Evolutionary conservation across 1,140 invertebrate species (phyloP), one percentile per base, ranked within the genome.

Genomic region (Drosophila quadrilineata): DNA sequence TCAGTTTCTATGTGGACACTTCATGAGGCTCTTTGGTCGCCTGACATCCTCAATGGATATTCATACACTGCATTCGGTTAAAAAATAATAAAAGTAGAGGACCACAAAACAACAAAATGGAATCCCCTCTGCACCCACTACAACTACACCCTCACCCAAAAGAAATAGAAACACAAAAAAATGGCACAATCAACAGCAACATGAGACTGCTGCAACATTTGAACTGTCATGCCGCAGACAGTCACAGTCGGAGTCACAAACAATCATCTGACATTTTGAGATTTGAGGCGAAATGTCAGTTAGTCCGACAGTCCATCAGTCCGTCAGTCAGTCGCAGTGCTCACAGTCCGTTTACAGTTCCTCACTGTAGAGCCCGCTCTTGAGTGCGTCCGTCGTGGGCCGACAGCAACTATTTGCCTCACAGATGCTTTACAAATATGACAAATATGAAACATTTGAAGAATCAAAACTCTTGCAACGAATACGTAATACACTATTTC

Each of bases 241-340:
- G 19, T 50, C 40, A 50, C 33, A 52, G n/a, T 40, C 38, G 22
- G 28, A 26, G 4, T 43, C 45, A 59, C 31, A 64, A 41, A 48
- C 48, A 45, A 54, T 52, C 50, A 48, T 53, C 60, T 70, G 68
- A 69, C 75, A 75, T 82, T n/a, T 77, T 80, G 72, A 84, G 72
- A 76, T 80, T 85, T 85, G 79, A 85, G 73, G 59, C 71, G 67
- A 85, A 85, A 85, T 85, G 79, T 85, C 79, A 85, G 77, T 84
- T n/a, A n/a, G n/a, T n/a, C n/a, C n/a, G n/a, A n/a, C n/a, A n/a
- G n/a, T n/a, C n/a, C n/a, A n/a, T n/a, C n/a, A n/a, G n/a, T n/a
- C n/a, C n/a, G n/a, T n/a, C 76, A 14, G 17, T 1, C 36, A 9
- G 12, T 17, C 2, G 36, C 49, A 82, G 54, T 38, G 50, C 70